Evolutionary conservation across 2,113 vertebrate species (phyloP), one percentile per base, ranked within the genome.

Genomic region (Aythya baeri): DNA sequence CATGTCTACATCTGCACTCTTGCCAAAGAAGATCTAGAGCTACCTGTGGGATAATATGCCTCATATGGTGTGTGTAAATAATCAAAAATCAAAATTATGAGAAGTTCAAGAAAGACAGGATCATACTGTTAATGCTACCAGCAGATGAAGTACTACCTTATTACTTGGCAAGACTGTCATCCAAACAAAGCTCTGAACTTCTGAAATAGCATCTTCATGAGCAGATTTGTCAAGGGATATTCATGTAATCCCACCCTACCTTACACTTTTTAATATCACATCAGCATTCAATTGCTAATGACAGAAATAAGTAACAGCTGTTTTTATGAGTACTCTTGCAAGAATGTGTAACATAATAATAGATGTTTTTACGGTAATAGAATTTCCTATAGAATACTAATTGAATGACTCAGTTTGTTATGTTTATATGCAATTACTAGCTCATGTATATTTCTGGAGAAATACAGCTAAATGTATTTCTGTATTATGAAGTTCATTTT

Each of bases 361-460:
- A 61, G 71, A 59, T 63, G 54, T 78, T 94, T 88, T 43, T 34
- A 65, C 32, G 73, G 55, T 12, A 34, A 6, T 8, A 59, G 55
- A 81, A 59, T 52, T 91, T 76, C 25, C 75, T 59, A 63, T 52
- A 66, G 34, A 71, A 90, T 86, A 81, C 44, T 67, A 95, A 91
- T 11, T 49, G 43, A 94, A 91, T 86, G 62, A 59, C 38, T 95
- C 49, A n/a, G 49, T 93, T 91, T 89, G 83, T 91, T 97, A 89
- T 58, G 57, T 20, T 82, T 84, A 83, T 70, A 94, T 65, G 65
- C 34, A 90, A 80, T 77, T 81, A 86, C 32, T 20, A 92, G 52
- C 2, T 41, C 44, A 9, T 32, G 17, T 18, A 43, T 13, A 2
- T 68, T 96, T 95, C 77, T 54, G 55, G 32, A 76, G 66, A 72